Evolutionary conservation across 35 echinoderm and acorn worm species (phyloP).

Genomic region (Amphiura filiformis): DNA sequence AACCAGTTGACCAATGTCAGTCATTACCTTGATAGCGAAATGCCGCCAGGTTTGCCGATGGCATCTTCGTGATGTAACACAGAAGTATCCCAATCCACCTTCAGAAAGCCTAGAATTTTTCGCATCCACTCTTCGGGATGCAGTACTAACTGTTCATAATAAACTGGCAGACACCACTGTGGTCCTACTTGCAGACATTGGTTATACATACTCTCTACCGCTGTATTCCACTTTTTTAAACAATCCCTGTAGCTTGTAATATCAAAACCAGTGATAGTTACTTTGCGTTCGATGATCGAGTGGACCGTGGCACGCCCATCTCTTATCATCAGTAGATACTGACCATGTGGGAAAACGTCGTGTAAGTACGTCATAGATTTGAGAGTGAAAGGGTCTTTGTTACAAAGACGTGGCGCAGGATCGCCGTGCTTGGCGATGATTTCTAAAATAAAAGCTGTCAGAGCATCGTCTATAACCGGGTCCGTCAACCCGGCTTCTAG

Average conservation of each 20-base stretch:
- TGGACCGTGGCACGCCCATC: constrained; percentile 95
- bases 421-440: constrained; percentile 93
- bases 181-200: constrained; percentile 79
- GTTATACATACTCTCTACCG: constrained; percentile 85
- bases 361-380: constrained; percentile 88
- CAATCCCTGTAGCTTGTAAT: constrained; percentile 88
- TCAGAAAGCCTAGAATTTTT: constrained; percentile 73
- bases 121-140: constrained; percentile 84
- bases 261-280: constrained; percentile 90
- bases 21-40: constrained; percentile 88
- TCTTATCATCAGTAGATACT: constrained; percentile 95
- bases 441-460: constrained; percentile 93
- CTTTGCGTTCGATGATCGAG: constrained; percentile 93
- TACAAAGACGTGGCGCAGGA: constrained; percentile 85
- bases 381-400: constrained; percentile 93
- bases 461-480: constrained; percentile 80
- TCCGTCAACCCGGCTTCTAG: constrained; percentile 83
- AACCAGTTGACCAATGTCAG: too few relatives aligned
- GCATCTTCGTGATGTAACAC: constrained; percentile 89
- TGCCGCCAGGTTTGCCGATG: constrained; percentile 83
- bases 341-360: constrained; percentile 81
- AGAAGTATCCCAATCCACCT: constrained; percentile 67
- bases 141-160: constrained; percentile 85
- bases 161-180: constrained; percentile 66
- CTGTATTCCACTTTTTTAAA: constrained; percentile 91